These are phyloP conservation scores for Ctenosaura bakeri DNA, from an alignment of 2,797 vertebrate genomes.

Conservation along the genomic window DNA sequence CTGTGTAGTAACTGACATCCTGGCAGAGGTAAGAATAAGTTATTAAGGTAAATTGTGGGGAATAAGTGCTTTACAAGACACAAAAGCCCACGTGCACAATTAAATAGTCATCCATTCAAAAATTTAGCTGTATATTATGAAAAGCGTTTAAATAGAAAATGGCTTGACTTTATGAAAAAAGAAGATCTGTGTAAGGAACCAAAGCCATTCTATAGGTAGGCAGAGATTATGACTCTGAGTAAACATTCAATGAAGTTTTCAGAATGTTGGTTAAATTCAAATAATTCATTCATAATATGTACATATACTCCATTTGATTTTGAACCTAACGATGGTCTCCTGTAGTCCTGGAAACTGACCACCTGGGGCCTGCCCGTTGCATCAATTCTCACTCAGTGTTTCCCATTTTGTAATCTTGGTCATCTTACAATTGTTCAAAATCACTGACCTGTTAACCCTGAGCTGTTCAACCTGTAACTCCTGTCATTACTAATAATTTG, in stretches of 20 bases:
- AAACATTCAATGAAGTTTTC: neutral
- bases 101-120: neutral
- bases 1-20: neutral
- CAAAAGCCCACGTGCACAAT: constrained; percentile 1
- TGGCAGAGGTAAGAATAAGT: constrained; percentile 1
- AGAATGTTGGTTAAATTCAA: neutral
- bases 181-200: neutral
- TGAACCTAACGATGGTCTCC: neutral
- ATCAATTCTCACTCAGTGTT: neutral
- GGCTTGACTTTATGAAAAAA: neutral
- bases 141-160: neutral
- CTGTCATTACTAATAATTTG: neutral
- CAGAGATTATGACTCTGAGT: neutral
- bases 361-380: neutral
- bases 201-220: neutral
- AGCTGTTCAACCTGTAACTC: neutral
- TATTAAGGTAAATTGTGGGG: neutral
- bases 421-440: neutral
- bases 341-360: neutral
- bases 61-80: neutral
- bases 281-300: neutral
- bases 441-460: neutral
- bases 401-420: neutral
- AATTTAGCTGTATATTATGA: neutral
- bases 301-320: neutral